Conservation (phyloP, 2,888 invertebrate species). For the Andrena hattorfiana region DNA sequence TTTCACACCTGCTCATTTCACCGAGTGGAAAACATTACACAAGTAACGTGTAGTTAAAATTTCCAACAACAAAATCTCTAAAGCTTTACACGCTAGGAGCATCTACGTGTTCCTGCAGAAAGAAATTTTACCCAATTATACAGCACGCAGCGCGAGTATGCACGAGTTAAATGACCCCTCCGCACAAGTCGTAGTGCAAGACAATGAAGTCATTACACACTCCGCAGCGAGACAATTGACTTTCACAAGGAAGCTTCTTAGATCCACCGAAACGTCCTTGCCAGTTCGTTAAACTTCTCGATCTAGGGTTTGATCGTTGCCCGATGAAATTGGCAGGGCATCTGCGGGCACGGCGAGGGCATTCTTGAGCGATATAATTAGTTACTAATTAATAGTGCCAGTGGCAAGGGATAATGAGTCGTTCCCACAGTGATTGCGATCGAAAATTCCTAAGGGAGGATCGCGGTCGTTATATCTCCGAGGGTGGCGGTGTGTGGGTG, state of each 20-base stretch:
- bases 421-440: constrained; percentile 68
- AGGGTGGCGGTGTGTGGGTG: constrained; percentile 23
- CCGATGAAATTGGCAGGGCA: constrained; percentile 56
- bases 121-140: no score
- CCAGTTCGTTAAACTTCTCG: constrained; percentile 53
- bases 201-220: constrained; percentile 41
- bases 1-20: no score
- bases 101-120: no score
- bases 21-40: no score
- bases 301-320: constrained; percentile 17
- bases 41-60: no score
- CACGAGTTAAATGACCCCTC: constrained; percentile 22
- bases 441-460: constrained; percentile 58
- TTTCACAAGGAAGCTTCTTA: constrained; percentile 42
- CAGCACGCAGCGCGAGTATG: no score
- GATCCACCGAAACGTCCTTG: constrained; percentile 26
- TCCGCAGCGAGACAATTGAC: constrained; percentile 19
- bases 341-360: constrained; percentile 44
- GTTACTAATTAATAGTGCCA: constrained; percentile 67
- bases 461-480: constrained; percentile 58
- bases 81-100: no score
- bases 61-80: no score
- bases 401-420: constrained; percentile 45
- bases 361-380: constrained; percentile 56
- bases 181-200: neutral